Base-by-base conservation (phyloP, 2,113 vertebrate genomes). In the Delphinapterus leucas region DNA sequence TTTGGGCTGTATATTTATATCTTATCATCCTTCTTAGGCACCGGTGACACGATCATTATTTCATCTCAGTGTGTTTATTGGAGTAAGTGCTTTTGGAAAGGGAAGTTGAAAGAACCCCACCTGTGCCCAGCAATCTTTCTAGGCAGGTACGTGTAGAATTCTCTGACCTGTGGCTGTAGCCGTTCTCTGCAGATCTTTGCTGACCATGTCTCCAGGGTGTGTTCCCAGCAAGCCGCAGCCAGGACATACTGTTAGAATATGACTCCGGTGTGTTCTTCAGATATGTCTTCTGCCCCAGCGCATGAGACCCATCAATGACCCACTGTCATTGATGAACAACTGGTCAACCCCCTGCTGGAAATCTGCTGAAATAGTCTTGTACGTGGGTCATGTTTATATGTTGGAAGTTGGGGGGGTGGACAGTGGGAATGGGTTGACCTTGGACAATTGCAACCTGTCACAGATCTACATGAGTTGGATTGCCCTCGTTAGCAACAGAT, bases 1-100 rank as follows among this genome's bases (percentile, higher is more conserved):
- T 95, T 96, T 92, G 94, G 89, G 38, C 68, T 93, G 92, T 97
- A 92, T 96, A 96, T 97, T 97, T 97, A 96, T 97, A 96, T 93
- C 90, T 95, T 93, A 96, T 97, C 96, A 93, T 90, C 92, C 83
- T 95, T 96, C 80, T 85, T 91, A 80, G 76, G 70, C 83, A 88
- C 92, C n/a, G 1, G 74, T 97, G 96, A 96, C 87, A 92, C 81
- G 90, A 95, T 97, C 87, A 74, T 97, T 95, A 97, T 96, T 97
- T 97, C 89, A 95, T 97, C 79, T 96, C 87, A 58, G 55, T 90
- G 17, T 93, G 84, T 96, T 96, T 96, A 92, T 96, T 93, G 44
- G 71, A 91, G 55, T 85, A 84, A 96, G 95, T 89, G 83, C 65
- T 97, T 91, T 96, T 68, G 65, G 79, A 95, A 79, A n/a, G 15